Percentiles rank a stretch among this genome's conserved stretches.
Evolutionary conservation across 37 sponge, comb jelly and placozoan species (phyloP).

Genomic region (Geodia barretti): DNA sequence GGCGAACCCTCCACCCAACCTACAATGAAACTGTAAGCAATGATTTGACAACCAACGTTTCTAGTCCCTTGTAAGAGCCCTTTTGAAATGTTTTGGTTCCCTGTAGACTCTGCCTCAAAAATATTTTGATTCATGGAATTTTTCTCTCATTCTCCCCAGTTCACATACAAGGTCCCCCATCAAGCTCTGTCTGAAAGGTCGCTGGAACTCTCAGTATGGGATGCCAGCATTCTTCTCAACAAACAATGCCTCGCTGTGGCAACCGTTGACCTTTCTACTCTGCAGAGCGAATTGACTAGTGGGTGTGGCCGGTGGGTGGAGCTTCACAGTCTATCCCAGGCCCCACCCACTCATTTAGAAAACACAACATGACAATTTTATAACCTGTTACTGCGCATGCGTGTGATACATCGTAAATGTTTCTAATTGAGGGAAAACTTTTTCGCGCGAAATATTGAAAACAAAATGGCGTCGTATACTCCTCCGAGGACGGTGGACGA

Average conservation of each 20-base stretch:
- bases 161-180: slow-evolving; percentile 31
- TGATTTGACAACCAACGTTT: no score
- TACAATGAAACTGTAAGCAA: slow-evolving; percentile 83
- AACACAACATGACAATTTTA: background rate
- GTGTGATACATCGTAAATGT: no score
- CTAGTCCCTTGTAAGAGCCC: no score
- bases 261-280: slow-evolving; percentile 44
- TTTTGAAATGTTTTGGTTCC: no score
- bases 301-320: background rate
- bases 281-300: background rate
- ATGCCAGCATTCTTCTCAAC: slow-evolving; percentile 50
- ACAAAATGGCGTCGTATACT: no score
- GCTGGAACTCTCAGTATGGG: slow-evolving; percentile 71
- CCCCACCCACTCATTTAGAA: no score
- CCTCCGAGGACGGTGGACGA: no score
- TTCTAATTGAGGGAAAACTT: no score
- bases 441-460: no score
- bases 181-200: slow-evolving; percentile 5
- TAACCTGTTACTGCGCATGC: no score
- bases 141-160: slow-evolving; percentile 16
- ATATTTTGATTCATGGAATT: no score
- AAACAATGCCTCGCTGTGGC: slow-evolving; percentile 65
- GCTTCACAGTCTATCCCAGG: background rate
- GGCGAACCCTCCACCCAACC: slow-evolving; percentile 79
- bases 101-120: no score